Percentiles rank a stretch among this genome's conserved stretches.
phyloP scores from a whole-genome alignment of 2,888 invertebrate genomes.

The Amphipoea lucens region DNA sequence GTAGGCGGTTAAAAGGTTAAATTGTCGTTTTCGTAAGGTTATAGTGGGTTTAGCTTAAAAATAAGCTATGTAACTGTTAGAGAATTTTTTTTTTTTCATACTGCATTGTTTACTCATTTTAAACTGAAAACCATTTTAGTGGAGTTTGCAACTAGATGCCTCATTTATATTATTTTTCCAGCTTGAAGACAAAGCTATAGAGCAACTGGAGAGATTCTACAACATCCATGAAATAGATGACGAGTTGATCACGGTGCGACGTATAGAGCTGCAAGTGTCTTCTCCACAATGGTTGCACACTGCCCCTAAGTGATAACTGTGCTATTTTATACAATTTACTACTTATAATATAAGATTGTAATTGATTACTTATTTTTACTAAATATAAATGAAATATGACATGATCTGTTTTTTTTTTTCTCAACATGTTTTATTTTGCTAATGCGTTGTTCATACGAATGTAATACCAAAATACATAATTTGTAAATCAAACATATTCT shows the following conservation, averaged over 20 bases:
- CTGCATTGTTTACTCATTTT: no score
- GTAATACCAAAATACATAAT: no score
- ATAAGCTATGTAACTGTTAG: no score
- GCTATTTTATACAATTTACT: slow-evolving; percentile 78
- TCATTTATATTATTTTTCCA: slow-evolving; percentile 79
- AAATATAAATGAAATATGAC: slow-evolving; percentile 57
- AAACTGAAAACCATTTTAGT: no score
- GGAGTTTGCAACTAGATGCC: no score
- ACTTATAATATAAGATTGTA: slow-evolving; percentile 55
- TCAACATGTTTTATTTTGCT: no score
- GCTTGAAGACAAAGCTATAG: slow-evolving; percentile 96
- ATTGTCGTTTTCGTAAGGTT: no score
- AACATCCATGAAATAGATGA: slow-evolving; percentile 92
- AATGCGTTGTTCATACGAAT: no score
- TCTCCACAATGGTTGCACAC: slow-evolving; percentile 91
- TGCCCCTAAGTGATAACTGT: slow-evolving; percentile 82
- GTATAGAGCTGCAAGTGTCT: slow-evolving; percentile 91
- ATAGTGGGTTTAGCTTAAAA: no score
- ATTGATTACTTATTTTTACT: slow-evolving; percentile 60
- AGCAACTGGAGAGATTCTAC: slow-evolving; percentile 94
- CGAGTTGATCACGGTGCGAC: slow-evolving; percentile 93
- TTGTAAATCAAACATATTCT: no score
- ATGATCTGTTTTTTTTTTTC: neutral
- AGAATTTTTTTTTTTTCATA: no score
- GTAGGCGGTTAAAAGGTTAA: no score